Conservation (phyloP, 2,888 invertebrate genomes). For the Pandemis cinnamomeana region DNA sequence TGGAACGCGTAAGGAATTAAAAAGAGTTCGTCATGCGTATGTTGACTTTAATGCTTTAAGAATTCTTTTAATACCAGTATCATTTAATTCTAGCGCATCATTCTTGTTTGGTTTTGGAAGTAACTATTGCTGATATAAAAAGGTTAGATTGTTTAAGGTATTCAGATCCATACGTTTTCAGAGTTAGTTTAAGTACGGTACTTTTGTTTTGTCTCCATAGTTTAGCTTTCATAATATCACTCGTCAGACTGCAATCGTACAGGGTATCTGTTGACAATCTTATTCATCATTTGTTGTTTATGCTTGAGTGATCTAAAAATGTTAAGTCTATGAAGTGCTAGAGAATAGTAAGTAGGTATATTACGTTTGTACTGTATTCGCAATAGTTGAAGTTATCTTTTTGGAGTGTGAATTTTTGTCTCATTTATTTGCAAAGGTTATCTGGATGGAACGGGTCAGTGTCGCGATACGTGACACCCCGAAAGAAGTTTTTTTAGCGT, state of each 20-base stretch:
- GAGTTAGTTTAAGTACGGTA: too few species aligned
- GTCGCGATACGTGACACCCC: constrained; percentile 4
- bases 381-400: not conserved
- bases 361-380: not conserved
- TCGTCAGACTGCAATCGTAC: not conserved
- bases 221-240: too few species aligned
- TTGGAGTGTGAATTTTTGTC: not conserved
- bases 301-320: not conserved
- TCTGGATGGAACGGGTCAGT: not conserved
- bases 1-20: constrained; percentile 39
- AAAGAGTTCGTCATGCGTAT: constrained; percentile 8
- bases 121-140: not conserved
- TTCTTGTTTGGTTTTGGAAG: not conserved
- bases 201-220: too few species aligned
- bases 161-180: too few species aligned
- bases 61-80: not conserved
- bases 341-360: too few species aligned
- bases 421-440: constrained; percentile 19
- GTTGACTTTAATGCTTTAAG: not conserved
- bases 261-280: not conserved
- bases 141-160: not conserved
- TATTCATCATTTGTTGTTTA: not conserved
- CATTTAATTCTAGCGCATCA: not conserved
- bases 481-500: constrained; percentile 13
- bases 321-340: too few species aligned